A percentile compares a stretch with the other conserved stretches of the same genome.
Conservation (phyloP, 2,888 invertebrate species). For the Lutraria lutraria region DNA sequence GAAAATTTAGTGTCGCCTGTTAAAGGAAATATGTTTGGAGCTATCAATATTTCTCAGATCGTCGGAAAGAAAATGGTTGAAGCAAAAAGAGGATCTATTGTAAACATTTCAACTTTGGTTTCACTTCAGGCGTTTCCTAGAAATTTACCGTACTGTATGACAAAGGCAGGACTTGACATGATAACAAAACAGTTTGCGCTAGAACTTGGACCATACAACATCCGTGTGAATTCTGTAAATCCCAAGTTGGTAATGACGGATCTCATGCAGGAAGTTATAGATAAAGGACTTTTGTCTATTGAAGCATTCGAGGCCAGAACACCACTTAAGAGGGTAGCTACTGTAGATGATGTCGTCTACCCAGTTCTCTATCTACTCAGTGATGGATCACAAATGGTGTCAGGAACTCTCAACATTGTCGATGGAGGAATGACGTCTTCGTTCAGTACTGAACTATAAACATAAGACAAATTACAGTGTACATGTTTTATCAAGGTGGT, state of each 20-base stretch:
- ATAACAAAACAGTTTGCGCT: constrained; percentile 37
- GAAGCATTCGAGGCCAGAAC: constrained; percentile 91
- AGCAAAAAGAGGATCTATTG: constrained; percentile 86
- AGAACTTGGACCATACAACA: constrained; percentile 32
- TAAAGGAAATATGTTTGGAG: not conserved
- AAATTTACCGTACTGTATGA: not conserved
- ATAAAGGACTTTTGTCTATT: constrained; percentile 88
- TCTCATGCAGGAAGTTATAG: not conserved
- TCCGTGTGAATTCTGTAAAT: constrained; percentile 30
- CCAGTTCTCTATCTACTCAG: constrained; percentile 31
- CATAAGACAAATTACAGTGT: no score
- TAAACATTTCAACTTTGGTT: constrained; percentile 6
- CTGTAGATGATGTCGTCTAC: not conserved
- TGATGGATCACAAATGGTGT: constrained; percentile 58
- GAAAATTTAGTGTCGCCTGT: not conserved
- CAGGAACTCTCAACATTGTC: constrained; percentile 17
- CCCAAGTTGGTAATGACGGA: constrained; percentile 26
- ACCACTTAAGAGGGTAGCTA: constrained; percentile 92
- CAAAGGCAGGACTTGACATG: constrained; percentile 36
- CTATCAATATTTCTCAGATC: constrained; percentile 92
- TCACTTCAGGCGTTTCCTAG: not conserved
- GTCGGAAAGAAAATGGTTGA: constrained; percentile 91
- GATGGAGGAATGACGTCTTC: constrained; percentile 34
- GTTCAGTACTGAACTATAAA: not conserved
- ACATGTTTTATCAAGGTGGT: no score